phyloP scores from a whole-genome alignment of 2,797 vertebrate species.

The Amniataba percoides region DNA sequence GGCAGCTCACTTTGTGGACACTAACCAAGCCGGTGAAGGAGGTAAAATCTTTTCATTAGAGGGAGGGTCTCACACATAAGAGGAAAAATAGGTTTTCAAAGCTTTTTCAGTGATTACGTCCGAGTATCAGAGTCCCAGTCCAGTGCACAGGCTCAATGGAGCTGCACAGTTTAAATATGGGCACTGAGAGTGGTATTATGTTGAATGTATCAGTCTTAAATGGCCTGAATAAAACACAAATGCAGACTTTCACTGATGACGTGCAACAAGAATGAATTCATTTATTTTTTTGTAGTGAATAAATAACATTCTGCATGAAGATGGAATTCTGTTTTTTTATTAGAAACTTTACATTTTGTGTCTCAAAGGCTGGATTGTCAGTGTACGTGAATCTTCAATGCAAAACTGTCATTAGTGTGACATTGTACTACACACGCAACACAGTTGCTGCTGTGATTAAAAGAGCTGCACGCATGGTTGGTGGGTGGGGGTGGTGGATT shows the following conservation, averaged over 20 bases:
- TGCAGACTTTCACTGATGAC: background rate
- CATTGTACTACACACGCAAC: conserved; percentile 49
- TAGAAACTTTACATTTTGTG: conserved; percentile 31
- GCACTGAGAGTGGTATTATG: conserved; percentile 15
- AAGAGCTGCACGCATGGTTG: conserved; percentile 28
- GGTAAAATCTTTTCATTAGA: conserved; percentile 41
- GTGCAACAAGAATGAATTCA: background rate
- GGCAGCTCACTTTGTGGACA: conserved; percentile 20
- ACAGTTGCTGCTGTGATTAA: conserved; percentile 50
- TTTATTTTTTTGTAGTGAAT: background rate
- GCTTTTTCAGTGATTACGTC: conserved; percentile 48
- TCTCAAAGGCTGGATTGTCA: conserved; percentile 55
- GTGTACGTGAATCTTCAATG: conserved; percentile 13
- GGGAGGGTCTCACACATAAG: conserved; percentile 10
- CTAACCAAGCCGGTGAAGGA: conserved; percentile 2
- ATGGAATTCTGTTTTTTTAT: background rate
- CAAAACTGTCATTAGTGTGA: conserved; percentile 36
- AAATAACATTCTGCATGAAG: background rate
- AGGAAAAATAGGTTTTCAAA: conserved; percentile 29
- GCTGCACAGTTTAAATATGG: conserved; percentile 37
- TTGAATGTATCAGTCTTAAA: background rate
- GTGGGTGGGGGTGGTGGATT: conserved; percentile 1
- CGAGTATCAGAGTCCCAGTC: conserved; percentile 24
- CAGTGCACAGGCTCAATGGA: conserved; percentile 36
- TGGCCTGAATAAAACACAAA: conserved; percentile 27